phyloP scores from a whole-genome alignment of 2,797 vertebrate species.

The Gymnocypris eckloni region DNA sequence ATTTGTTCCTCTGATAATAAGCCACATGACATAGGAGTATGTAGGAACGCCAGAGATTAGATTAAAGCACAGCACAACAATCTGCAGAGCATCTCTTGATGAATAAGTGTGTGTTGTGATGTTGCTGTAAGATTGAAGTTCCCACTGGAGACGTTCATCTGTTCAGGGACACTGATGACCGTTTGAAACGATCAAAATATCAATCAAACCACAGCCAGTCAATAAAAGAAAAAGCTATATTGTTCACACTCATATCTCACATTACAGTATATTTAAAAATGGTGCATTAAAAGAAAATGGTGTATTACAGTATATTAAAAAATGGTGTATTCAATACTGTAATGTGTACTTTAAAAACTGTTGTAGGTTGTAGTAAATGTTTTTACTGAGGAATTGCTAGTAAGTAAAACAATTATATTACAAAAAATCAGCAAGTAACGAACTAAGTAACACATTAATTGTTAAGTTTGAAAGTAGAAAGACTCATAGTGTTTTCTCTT shows the following conservation, averaged over 20 bases:
- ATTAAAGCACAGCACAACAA: neutral
- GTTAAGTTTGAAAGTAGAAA: neutral
- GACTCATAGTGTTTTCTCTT: too few relatives aligned
- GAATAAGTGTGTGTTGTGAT: neutral
- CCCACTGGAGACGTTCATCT: neutral
- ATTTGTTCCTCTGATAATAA: constrained; percentile 9
- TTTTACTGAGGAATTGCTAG: neutral
- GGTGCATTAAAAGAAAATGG: too few relatives aligned
- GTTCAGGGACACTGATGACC: neutral
- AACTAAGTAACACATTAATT: too few relatives aligned
- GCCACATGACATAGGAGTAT: constrained; percentile 9
- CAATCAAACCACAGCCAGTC: neutral
- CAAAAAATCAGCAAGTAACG: neutral
- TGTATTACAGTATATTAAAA: too few relatives aligned
- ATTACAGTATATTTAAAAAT: neutral
- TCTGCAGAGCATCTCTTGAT: neutral
- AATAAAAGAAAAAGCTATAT: neutral
- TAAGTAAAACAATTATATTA: neutral
- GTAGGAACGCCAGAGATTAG: neutral
- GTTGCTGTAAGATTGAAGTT: neutral
- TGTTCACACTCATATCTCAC: neutral
- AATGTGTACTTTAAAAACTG: too few relatives aligned
- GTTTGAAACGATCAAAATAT: neutral
- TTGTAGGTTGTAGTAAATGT: too few relatives aligned
- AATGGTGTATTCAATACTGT: too few relatives aligned